Conservation (phyloP, 1,140 invertebrate genomes). For the Aphelinus atriplicis region DNA sequence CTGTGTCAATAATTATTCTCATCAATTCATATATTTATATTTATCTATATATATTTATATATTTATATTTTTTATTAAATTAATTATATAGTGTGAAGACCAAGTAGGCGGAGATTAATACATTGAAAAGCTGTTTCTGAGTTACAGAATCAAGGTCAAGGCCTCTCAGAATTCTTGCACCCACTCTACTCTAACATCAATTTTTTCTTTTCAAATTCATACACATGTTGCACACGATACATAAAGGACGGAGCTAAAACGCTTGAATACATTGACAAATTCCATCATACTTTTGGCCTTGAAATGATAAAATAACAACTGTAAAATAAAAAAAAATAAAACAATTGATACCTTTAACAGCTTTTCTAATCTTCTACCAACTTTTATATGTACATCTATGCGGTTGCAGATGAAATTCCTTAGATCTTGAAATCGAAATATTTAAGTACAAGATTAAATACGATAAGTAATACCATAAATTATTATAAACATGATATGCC, state of each 20-base stretch:
- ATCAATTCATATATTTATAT: constrained; percentile 48
- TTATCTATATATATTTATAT: constrained; percentile 35
- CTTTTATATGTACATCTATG: constrained; percentile 32
- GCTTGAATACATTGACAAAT: constrained; percentile 42
- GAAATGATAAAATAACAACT: constrained; percentile 11
- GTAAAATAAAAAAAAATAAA: constrained; percentile 31
- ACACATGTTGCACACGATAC: constrained; percentile 45
- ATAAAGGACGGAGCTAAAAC: constrained; percentile 61
- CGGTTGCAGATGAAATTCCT: constrained; percentile 17
- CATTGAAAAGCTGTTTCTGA: constrained; percentile 60
- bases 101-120: constrained; percentile 59
- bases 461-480: constrained; percentile 20
- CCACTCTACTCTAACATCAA: constrained; percentile 42
- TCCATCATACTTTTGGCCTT: constrained; percentile 35
- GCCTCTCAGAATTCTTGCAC: constrained; percentile 55
- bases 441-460: constrained; percentile 29
- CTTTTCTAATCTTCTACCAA: constrained; percentile 20
- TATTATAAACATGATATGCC: constrained; percentile 2
- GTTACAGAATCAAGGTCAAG: constrained; percentile 59
- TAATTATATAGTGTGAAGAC: constrained; percentile 51
- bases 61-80: constrained; percentile 18
- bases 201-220: constrained; percentile 37
- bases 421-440: constrained; percentile 20
- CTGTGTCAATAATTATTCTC: constrained; percentile 58
- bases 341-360: constrained; percentile 11